Conservation (phyloP, 53 echinoderm and acorn worm genomes). For the Crossaster papposus region DNA sequence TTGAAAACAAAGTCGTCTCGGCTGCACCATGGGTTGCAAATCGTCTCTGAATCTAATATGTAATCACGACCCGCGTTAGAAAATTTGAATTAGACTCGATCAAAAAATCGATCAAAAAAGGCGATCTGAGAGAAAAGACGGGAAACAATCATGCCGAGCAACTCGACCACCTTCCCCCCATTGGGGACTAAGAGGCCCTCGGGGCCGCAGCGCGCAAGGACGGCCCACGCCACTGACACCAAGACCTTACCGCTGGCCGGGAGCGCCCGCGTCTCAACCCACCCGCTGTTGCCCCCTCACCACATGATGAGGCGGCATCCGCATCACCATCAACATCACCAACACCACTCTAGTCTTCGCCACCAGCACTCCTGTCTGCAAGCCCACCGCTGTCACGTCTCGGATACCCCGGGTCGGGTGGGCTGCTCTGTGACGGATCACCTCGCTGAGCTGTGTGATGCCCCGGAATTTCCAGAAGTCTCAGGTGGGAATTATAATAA, state of each 20-base stretch:
- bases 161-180: slow-evolving; percentile 32
- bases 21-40: no score
- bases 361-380: neutral
- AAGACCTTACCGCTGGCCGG: slow-evolving; percentile 35
- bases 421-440: slow-evolving; percentile 1
- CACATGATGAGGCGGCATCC: slow-evolving; percentile 27
- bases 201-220: slow-evolving; percentile 33
- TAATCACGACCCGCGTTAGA: neutral
- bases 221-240: slow-evolving; percentile 38
- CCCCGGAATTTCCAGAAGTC: slow-evolving; percentile 61
- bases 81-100: neutral
- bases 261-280: slow-evolving; percentile 34
- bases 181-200: neutral
- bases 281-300: slow-evolving; percentile 31
- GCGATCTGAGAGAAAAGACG: neutral
- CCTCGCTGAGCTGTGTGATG: slow-evolving; percentile 29
- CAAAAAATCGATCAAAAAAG: neutral
- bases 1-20: no score
- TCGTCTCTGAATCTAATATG: neutral
- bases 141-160: slow-evolving; percentile 22
- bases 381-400: neutral
- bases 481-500: slow-evolving; percentile 28
- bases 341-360: neutral
- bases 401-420: neutral
- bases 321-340: neutral